These are phyloP conservation scores for Cyphomyrus plagiostoma DNA, from an alignment of 2,113 vertebrate genomes.

Conservation along the genomic window DNA sequence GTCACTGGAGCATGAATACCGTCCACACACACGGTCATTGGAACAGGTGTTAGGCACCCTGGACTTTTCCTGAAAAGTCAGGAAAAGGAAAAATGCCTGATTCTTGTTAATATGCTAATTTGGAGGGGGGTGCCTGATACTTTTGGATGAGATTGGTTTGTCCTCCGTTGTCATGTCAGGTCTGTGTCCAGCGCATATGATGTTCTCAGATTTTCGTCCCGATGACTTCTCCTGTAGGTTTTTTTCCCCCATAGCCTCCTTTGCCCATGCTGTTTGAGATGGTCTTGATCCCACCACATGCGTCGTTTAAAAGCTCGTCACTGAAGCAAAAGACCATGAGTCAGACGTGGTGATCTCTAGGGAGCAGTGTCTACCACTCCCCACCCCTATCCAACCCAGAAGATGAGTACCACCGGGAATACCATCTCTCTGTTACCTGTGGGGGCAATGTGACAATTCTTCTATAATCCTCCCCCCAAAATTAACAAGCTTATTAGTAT, in stretches of 20 bases:
- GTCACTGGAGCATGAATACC: conserved; percentile 53
- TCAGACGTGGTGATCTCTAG: background rate
- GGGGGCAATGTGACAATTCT: background rate
- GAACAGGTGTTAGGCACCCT: background rate
- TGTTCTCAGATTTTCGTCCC: conserved; percentile 6
- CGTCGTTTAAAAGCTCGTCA: background rate
- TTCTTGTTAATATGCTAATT: background rate
- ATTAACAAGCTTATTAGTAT: background rate
- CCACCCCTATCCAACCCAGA: background rate
- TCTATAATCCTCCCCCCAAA: background rate
- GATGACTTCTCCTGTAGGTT: background rate
- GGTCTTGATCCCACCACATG: background rate
- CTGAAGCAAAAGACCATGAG: conserved; percentile 12
- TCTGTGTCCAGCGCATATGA: background rate
- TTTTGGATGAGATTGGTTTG: background rate
- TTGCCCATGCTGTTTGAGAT: background rate
- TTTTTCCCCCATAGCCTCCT: background rate
- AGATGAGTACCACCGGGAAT: background rate
- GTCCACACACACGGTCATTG: conserved; percentile 26
- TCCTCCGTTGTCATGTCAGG: background rate
- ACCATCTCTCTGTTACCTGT: background rate
- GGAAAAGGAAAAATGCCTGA: background rate
- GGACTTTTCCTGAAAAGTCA: background rate
- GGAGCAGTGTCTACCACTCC: background rate
- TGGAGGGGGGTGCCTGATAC: background rate